Evolutionary conservation across 2,888 invertebrate species (phyloP), one percentile per base, ranked within the genome.

Genomic region (Drosophila mimetica): DNA sequence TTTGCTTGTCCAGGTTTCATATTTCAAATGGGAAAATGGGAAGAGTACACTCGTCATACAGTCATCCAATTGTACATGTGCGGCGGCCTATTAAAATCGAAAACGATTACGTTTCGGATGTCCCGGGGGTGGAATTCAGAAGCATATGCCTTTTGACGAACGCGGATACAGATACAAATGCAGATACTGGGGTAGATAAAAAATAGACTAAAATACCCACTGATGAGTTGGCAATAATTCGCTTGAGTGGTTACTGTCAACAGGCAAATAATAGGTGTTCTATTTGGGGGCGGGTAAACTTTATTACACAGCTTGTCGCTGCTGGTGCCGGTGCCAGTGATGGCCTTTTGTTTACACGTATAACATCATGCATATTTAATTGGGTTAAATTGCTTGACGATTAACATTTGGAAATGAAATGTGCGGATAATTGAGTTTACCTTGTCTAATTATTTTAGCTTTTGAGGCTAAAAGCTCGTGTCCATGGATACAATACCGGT

Each of bases 181-280:
- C 39, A 51, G 54, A 72, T 20, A 51, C 47, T 54, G 47, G 74
- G 60, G 64, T 75, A 81, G 79, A 85, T 77, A 85, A 74, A 75
- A 58, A 46, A 28, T 28, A n/a, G 75, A 71, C 76, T 70, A 74
- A 85, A 86, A 85, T 86, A 63, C 86, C 86, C 83, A 82, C 86
- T 82, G 82, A 82, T 82, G 82, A 82, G 82, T 83, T 82, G 82
- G 82, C 80, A 82, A 82, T 82, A 82, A 82, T 82, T 82, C 83
- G 82, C 76, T 75, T 83, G 82, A 82, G 86, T 86, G 83, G 83
- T 74, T 82, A 77, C 86, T 82, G 86, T 83, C 82, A 82, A 86
- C 82, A 86, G 80, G 78, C 80, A 83, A 82, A 82, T 82, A 85
- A 82, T 78, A 80, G 83, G 82, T 86, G 83, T 82, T 77, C 66